A percentile compares a stretch with the other conserved stretches of the same genome.
Evolutionary conservation across 1,140 invertebrate species (phyloP).

Genomic region (Leptopilina clavipes): DNA sequence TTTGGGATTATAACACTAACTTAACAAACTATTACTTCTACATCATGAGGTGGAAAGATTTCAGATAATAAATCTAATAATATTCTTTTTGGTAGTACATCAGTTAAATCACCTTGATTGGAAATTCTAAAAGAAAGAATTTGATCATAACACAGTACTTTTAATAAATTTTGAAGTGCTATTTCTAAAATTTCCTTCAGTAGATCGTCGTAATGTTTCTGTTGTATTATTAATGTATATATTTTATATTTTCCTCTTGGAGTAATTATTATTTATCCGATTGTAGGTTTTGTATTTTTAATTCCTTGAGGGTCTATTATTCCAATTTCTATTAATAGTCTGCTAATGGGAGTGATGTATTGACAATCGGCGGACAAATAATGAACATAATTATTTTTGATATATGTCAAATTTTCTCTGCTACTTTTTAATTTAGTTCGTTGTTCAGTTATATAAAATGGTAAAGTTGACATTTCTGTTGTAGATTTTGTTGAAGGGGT

Average conservation of each 20-base stretch:
- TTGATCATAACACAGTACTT: neutral
- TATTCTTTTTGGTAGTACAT: no score
- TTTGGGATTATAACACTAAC: no score
- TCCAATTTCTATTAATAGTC: neutral
- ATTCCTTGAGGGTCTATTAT: neutral
- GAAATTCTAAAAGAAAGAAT: no score
- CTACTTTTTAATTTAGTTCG: no score
- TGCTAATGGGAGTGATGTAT: neutral
- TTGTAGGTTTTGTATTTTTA: neutral
- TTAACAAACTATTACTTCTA: no score
- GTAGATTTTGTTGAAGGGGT: no score
- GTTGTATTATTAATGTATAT: neutral
- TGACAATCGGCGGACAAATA: neutral
- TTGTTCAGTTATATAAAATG: no score
- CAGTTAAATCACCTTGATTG: no score
- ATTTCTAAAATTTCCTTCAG: neutral
- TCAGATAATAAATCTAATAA: no score
- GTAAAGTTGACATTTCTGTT: no score
- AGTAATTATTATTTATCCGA: neutral
- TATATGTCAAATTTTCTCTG: no score
- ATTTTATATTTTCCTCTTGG: neutral
- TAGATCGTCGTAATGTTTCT: neutral
- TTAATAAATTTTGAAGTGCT: neutral
- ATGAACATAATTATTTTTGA: neutral
- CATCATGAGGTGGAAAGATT: no score